Conservation (phyloP, 2,888 invertebrate genomes). For the Sinopyrophorus schimmeli region DNA sequence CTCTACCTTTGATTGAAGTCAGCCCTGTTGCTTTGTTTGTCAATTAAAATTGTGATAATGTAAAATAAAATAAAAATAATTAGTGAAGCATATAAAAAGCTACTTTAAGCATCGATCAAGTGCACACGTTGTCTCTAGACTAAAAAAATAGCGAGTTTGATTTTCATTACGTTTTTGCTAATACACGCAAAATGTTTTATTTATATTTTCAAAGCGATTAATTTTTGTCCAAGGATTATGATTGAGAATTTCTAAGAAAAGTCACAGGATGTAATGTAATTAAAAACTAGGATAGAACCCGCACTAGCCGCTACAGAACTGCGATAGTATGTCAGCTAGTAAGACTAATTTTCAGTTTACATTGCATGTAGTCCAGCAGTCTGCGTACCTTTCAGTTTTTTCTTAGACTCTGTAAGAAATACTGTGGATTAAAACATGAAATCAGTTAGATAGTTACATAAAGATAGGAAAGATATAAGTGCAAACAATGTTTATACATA, state of each 20-base stretch:
- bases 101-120: too few relatives aligned
- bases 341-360: constrained; percentile 31
- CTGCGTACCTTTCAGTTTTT: constrained; percentile 68
- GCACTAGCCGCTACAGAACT: constrained; percentile 50
- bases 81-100: too few relatives aligned
- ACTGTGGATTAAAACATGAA: constrained; percentile 56
- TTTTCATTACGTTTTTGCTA: too few relatives aligned
- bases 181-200: too few relatives aligned
- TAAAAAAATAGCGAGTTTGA: too few relatives aligned
- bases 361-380: constrained; percentile 44
- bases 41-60: too few relatives aligned
- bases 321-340: constrained; percentile 30
- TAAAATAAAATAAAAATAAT: too few relatives aligned
- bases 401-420: constrained; percentile 82
- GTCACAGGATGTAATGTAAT: constrained; percentile 23
- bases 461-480: constrained; percentile 17
- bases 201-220: too few relatives aligned
- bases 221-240: too few relatives aligned
- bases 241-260: not conserved
- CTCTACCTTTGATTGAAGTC: too few relatives aligned
- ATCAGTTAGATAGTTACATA: constrained; percentile 46
- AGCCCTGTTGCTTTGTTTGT: too few relatives aligned
- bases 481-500: constrained; percentile 1
- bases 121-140: too few relatives aligned
- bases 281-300: constrained; percentile 39